These are phyloP conservation scores for Drosophila subobscura DNA, from an alignment of 1,140 invertebrate genomes.

Conservation along the genomic window DNA sequence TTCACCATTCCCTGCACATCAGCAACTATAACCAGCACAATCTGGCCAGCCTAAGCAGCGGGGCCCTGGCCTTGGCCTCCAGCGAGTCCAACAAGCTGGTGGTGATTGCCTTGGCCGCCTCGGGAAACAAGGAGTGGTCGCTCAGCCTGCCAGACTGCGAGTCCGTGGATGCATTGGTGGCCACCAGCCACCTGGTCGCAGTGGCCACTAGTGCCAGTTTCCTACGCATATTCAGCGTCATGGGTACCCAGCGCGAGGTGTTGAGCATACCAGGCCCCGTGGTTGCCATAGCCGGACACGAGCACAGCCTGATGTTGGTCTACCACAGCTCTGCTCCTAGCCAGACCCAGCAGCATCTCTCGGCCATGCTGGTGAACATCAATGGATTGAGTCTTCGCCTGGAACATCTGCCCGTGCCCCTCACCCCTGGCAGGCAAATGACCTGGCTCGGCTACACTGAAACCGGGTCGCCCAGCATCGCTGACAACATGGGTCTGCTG, in stretches of 20 bases:
- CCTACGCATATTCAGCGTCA: slow-evolving; percentile 92
- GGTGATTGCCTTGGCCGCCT: slow-evolving; percentile 89
- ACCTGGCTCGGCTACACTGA: slow-evolving; percentile 94
- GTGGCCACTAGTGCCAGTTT: slow-evolving; percentile 89
- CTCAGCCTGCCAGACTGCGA: slow-evolving; percentile 90
- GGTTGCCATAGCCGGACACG: slow-evolving; percentile 86
- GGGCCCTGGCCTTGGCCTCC: slow-evolving; percentile 92
- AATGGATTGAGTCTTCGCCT: slow-evolving; percentile 62
- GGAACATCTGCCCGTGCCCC: slow-evolving; percentile 85
- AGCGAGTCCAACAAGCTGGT: slow-evolving; percentile 88
- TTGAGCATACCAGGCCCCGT: slow-evolving; percentile 90
- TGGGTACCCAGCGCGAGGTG: slow-evolving; percentile 92
- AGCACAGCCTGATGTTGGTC: slow-evolving; percentile 89
- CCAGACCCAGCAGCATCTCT: slow-evolving; percentile 85
- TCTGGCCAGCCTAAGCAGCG: slow-evolving; percentile 92
- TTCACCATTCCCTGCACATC: slow-evolving; percentile 95
- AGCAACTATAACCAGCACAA: slow-evolving; percentile 90
- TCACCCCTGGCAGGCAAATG: slow-evolving; percentile 88
- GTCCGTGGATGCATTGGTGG: slow-evolving; percentile 89
- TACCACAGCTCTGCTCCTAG: slow-evolving; percentile 87
- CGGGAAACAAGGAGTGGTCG: slow-evolving; percentile 95
- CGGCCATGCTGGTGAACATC: slow-evolving; percentile 85
- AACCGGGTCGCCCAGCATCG: slow-evolving; percentile 88
- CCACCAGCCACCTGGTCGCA: slow-evolving; percentile 90
- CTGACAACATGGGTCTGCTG: slow-evolving; percentile 88